phyloP scores from a whole-genome alignment of 2,888 invertebrate species.

The Drosophila anomalata region DNA sequence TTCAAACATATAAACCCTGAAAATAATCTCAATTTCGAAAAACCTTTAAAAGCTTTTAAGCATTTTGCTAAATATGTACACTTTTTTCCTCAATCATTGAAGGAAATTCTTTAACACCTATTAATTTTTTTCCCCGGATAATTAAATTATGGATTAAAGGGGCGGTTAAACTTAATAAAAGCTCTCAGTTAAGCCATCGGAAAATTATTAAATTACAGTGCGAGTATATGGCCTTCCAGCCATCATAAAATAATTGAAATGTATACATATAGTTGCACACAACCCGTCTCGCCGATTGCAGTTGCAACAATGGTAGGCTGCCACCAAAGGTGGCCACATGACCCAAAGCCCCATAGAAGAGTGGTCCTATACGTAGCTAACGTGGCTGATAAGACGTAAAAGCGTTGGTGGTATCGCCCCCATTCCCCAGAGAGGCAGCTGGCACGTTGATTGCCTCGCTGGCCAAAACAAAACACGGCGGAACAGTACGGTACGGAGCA shows the following conservation, averaged over 20 bases:
- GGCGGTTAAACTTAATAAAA: neutral
- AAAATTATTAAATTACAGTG: neutral
- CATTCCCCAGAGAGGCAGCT: conserved; percentile 9
- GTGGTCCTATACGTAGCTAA: conserved; percentile 16
- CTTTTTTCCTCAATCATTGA: neutral
- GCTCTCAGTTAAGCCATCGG: conserved; percentile 2
- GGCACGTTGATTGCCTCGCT: conserved; percentile 58
- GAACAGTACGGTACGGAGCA: conserved; percentile 1
- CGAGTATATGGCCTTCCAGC: neutral
- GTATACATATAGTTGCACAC: neutral
- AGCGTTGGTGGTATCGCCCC: conserved; percentile 13
- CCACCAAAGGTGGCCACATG: conserved; percentile 5
- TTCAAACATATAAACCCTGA: conserved; percentile 22
- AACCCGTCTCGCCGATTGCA: conserved; percentile 3
- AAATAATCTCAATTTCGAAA: conserved; percentile 27
- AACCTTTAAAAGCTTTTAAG: too few species aligned
- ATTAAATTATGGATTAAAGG: neutral
- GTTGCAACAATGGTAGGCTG: conserved; percentile 22
- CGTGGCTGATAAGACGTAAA: conserved; percentile 32
- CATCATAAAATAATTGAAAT: conserved; percentile 2
- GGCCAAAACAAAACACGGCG: conserved; percentile 45
- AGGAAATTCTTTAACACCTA: neutral
- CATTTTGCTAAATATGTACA: conserved; percentile 45
- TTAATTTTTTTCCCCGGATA: neutral
- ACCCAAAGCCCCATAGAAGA: conserved; percentile 2